Base-by-base conservation (phyloP, 2,888 invertebrate species). In the Orthonychiurus folsomi region DNA sequence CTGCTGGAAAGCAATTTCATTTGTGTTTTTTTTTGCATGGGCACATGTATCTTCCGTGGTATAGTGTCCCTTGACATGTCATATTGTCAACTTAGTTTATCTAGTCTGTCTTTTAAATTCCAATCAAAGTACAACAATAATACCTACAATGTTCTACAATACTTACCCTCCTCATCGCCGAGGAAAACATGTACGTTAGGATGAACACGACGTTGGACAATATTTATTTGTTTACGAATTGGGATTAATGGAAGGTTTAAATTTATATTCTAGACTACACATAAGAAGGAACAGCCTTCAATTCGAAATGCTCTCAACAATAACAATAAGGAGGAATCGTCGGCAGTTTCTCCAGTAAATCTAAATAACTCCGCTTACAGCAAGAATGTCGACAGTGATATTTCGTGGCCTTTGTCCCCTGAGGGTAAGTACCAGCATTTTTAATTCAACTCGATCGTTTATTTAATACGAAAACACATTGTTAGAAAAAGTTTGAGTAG, bases 331-430 rank as follows among this genome's bases (percentile, higher is more conserved):
- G 63, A 62, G 61, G 61, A 65, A 62, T 60, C 61, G 64, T 55
- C 64, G 53, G 57, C 56, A 37, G 59, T 62, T 55, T 37, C 60
- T 20, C 50, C 62, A 53, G 62, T 63, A 62, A 63, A 63, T 58
- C 65, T 69, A 18, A 63, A 63, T 62, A 63, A 60, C 25, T 65
- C 68, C 55, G 62, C 63, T 50, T 55, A 61, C 47, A 64, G 61
- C 61, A 70, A 68, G 60, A 68, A 65, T 25, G 65, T 66, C 64
- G 68, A 70, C 58, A 68, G 68, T 68, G 68, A 68, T 70, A 68
- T 67, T 64, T 63, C 67, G 68, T 70, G 70, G 70, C 70, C 70
- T 70, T 70, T 70, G 68, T 67, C 68, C 61, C 70, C 70, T 60
- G 70, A 70, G 66, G 70, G 70, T 70, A 62, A 50, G 62, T 66